A percentile compares a stretch with the other conserved stretches of the same genome.
These are phyloP conservation scores for Drosophila ohnishii DNA, from an alignment of 1,140 invertebrate species.

Conservation along the genomic window DNA sequence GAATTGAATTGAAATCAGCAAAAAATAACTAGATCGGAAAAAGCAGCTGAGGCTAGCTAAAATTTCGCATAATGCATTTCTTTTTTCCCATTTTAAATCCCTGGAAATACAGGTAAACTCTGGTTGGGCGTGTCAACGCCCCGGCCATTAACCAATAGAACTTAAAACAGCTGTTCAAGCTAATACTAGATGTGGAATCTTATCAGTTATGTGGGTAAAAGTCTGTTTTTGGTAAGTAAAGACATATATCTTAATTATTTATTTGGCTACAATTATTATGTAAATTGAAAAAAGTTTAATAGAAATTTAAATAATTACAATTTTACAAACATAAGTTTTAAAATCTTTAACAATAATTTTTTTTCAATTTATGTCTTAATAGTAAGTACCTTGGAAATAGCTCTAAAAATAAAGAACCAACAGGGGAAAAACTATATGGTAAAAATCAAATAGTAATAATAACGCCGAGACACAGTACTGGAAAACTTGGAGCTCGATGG, in stretches of 20 bases:
- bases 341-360: no score
- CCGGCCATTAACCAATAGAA: slow-evolving; percentile 10
- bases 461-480: slow-evolving; percentile 19
- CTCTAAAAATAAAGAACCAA: background rate
- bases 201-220: background rate
- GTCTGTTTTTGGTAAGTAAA: background rate
- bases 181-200: slow-evolving; percentile 9
- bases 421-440: slow-evolving; percentile 1
- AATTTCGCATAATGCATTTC: slow-evolving; percentile 25
- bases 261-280: no score
- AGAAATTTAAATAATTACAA: no score
- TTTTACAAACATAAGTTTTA: no score
- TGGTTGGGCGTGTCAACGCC: slow-evolving; percentile 39
- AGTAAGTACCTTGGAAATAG: background rate
- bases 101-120: slow-evolving; percentile 51
- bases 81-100: slow-evolving; percentile 28
- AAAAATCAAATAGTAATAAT: slow-evolving; percentile 13
- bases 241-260: no score
- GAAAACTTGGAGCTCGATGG: slow-evolving; percentile 20
- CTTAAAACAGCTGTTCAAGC: slow-evolving; percentile 47
- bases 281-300: no score
- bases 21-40: slow-evolving; percentile 61
- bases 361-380: background rate
- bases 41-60: slow-evolving; percentile 51
- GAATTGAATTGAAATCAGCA: slow-evolving; percentile 53